Conservation (phyloP, 2,797 vertebrate genomes). For the Ptychadena robeensis region DNA sequence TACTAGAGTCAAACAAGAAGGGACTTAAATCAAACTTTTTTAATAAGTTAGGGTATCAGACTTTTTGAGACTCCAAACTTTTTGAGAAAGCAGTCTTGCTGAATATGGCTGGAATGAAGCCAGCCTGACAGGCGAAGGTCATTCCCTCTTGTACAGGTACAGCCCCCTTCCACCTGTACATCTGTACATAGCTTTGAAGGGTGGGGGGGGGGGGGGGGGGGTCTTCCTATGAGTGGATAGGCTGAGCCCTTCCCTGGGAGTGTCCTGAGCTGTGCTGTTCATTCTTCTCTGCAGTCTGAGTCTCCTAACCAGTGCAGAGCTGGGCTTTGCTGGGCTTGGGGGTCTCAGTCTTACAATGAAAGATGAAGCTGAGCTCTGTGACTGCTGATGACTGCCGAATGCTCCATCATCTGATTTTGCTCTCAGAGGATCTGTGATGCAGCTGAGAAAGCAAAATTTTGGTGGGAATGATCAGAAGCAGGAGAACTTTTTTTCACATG, state of each 20-base stretch:
- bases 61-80: not conserved
- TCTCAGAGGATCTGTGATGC: not conserved
- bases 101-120: not conserved
- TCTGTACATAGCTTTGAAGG: not conserved
- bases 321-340: not conserved
- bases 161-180: constrained; percentile 29
- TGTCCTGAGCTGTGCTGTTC: constrained; percentile 13
- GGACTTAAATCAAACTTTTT: too few species aligned
- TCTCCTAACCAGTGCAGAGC: not conserved
- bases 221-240: not conserved
- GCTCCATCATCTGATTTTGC: not conserved
- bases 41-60: not conserved
- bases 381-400: not conserved
- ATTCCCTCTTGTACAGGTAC: constrained; percentile 11
- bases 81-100: not conserved
- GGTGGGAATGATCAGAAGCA: not conserved
- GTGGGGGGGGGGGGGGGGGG: not conserved
- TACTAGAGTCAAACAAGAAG: too few species aligned
- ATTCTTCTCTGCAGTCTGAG: constrained; percentile 21
- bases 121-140: not conserved
- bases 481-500: not conserved
- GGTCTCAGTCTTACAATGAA: not conserved
- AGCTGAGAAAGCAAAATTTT: not conserved
- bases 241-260: constrained; percentile 30
- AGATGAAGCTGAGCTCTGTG: not conserved